These are phyloP conservation scores for Pseudomyrmex flavicornis DNA, from an alignment of 1,140 invertebrate species.

Conservation along the genomic window DNA sequence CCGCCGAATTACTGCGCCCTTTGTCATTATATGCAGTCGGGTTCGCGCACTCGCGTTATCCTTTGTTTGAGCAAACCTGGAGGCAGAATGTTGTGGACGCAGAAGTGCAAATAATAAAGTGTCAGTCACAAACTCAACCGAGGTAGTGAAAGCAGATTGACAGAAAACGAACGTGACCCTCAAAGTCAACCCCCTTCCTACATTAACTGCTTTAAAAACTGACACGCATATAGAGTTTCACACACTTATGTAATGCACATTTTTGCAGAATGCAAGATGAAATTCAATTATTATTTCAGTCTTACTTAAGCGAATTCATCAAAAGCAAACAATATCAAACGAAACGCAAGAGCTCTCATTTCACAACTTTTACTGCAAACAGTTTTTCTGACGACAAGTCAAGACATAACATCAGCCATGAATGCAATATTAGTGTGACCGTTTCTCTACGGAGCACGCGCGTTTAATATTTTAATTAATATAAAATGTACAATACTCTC, in stretches of 20 bases:
- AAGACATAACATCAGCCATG: conserved; percentile 29
- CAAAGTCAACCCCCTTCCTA: conserved; percentile 1
- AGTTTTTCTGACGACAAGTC: conserved; percentile 55
- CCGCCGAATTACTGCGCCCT: conserved; percentile 50
- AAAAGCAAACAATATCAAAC: neutral
- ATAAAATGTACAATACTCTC: neutral
- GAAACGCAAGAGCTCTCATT: conserved; percentile 43
- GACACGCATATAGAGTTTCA: neutral
- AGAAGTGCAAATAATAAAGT: conserved; percentile 64
- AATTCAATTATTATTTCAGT: neutral
- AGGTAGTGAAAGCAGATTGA: conserved; percentile 35
- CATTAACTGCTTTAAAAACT: too few species aligned
- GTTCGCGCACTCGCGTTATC: conserved; percentile 22
- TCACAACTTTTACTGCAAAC: conserved; percentile 52
- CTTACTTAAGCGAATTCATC: neutral
- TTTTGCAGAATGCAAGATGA: too few species aligned
- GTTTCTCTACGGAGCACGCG: neutral
- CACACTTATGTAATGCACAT: too few species aligned
- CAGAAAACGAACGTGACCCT: conserved; percentile 14
- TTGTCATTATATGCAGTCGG: conserved; percentile 45
- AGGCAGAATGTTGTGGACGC: conserved; percentile 34
- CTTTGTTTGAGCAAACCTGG: conserved; percentile 62
- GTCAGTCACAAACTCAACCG: conserved; percentile 45
- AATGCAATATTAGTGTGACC: neutral
- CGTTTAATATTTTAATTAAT: conserved; percentile 46